Evolutionary conservation across 1,140 invertebrate species (phyloP), one percentile per base, ranked within the genome.

Genomic region (Dinothrombium tinctorium): DNA sequence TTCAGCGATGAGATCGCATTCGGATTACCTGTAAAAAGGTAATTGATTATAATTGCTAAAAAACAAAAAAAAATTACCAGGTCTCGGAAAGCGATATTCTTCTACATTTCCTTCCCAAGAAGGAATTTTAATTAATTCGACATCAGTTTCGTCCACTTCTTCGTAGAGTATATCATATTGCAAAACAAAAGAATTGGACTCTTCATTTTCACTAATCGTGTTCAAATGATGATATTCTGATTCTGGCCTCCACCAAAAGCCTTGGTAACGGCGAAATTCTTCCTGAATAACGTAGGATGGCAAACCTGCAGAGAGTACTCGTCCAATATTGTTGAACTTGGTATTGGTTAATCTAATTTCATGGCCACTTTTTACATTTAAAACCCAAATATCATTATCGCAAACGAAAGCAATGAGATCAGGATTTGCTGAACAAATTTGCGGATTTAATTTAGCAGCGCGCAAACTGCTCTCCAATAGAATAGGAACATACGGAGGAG

Each of bases 221-320:
- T 21, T 22, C 6, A 11, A 22, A 11, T 19, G 22, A 23, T 37
- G 7, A 2, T 21, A 37, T 12, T 19, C 19, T 14, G 11, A 31
- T 20, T 67, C 66, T 4, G 86, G 86, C 53, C 87, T 78, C 90
- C 89, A 98, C 89, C 89, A 98, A 56, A 83, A 92, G 0, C 89
- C 89, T 47, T 76, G 78, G 57, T 86, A 95, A 23, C 90, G 69
- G 51, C 75, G 80, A 62, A 96, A 95, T 62, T 96, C 90, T 64
- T 98, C 90, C 63, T 95, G 89, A 58, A 90, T 89, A 0, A 96
- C 83, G 61, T 94, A 96, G 7, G 83, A 89, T 0, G 90, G 86
- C 22, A 84, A 73, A 1, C 89, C 90, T 2, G 84, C 80, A 53
- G 75, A 81, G 0, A 79, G 54, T 1, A 80, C 81, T 60, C 90